Percentiles rank a stretch among this genome's conserved stretches.
Conservation (phyloP, 2,797 vertebrate species). For the Gobio occitaniae region DNA sequence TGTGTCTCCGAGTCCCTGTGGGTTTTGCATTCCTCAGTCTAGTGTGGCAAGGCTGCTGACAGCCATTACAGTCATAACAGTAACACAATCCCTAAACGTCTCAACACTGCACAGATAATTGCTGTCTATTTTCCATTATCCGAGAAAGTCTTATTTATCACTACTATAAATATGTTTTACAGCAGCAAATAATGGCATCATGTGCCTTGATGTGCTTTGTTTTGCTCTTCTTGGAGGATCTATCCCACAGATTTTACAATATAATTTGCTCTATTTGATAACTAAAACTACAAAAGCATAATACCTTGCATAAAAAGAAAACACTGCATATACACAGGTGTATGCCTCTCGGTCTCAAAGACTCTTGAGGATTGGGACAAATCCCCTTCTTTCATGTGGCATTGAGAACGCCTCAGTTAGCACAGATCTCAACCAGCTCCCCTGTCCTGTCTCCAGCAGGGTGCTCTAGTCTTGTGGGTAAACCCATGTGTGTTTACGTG, state of each 20-base stretch:
- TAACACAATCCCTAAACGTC: slow-evolving; percentile 20
- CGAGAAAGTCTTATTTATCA: neutral
- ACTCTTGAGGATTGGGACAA: slow-evolving; percentile 3
- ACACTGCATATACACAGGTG: neutral
- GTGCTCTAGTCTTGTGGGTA: neutral
- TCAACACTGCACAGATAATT: slow-evolving; percentile 15
- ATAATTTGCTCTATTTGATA: neutral
- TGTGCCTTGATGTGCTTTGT: neutral
- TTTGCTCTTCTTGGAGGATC: neutral
- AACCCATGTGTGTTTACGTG: neutral
- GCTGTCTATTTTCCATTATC: neutral
- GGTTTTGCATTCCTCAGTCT: slow-evolving; percentile 29
- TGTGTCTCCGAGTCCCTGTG: neutral
- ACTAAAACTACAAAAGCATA: neutral
- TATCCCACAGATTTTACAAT: neutral
- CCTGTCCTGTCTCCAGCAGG: neutral
- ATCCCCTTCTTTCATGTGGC: slow-evolving; percentile 6
- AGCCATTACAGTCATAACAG: slow-evolving; percentile 37
- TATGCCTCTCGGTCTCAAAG: neutral
- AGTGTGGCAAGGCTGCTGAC: slow-evolving; percentile 37
- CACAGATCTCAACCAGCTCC: neutral
- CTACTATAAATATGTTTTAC: neutral
- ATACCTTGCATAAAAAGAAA: neutral
- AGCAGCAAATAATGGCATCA: neutral
- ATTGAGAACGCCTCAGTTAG: neutral